Evolutionary conservation across 2,113 vertebrate species (phyloP), one percentile per base, ranked within the genome.

Genomic region (Catharus fuscescens): DNA sequence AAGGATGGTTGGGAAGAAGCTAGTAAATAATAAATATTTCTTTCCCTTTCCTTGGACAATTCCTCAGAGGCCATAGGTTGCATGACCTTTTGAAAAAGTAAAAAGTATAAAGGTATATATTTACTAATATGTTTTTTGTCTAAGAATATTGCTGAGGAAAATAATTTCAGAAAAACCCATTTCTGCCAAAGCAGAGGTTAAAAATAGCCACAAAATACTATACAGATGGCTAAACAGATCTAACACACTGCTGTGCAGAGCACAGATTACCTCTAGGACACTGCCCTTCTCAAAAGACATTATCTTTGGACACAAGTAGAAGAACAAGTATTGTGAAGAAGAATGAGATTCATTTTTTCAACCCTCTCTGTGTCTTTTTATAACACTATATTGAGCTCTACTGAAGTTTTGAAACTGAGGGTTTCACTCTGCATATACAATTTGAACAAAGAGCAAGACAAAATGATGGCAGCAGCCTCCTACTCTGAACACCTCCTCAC

Each of bases 221-320:
- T 14, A 87, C 81, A 96, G 90, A 94, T 90, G 93, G 95, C 74
- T 91, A 80, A 96, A 94, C 82, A 86, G 69, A 92, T 69, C 86
- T 80, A 90, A 69, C 54, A 76, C 45, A 56, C 45, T 40, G 65
- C 34, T 64, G 73, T 79, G 70, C 28, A 67, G 57, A 87, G 92
- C 57, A 64, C 61, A 90, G 76, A 88, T 87, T 81, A 47, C 81
- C 72, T 93, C 52, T 57, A 89, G 48, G 36, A 94, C 61, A 79
- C 29, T 92, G 80, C 50, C 89, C 78, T 94, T 89, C 90, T 92
- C 92, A 48, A 74, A 9, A 80, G 38, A 31, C 18, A 40, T 92
- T 90, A 86, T 54, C 74, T 90, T 92, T 8, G 5, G 62, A 50
- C 42, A 59, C 38, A 31, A 82, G 59, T 2, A 72, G 61, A 73